phyloP scores from a whole-genome alignment of 2,113 vertebrate genomes.

The Promerops cafer region DNA sequence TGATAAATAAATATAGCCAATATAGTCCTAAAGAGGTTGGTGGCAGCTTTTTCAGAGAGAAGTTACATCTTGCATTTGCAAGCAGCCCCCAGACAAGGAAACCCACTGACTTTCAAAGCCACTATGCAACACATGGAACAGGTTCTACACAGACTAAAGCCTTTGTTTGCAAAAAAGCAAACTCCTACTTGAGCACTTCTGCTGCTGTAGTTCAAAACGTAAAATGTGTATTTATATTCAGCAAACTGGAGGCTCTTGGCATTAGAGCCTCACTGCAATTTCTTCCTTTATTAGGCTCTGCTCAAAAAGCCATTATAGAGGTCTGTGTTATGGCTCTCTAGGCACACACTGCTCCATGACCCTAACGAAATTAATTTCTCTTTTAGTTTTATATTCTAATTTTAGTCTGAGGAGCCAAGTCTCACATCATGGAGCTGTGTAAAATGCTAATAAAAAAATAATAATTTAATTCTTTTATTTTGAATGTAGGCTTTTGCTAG shows the following conservation, averaged over 20 bases:
- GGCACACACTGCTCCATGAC: neutral
- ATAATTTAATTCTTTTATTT: neutral
- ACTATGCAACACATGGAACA: neutral
- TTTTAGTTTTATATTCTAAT: neutral
- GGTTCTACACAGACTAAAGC: neutral
- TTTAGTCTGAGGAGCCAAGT: neutral
- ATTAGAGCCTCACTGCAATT: neutral
- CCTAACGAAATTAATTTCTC: neutral
- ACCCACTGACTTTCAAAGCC: neutral
- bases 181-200: neutral
- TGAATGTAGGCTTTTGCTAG: neutral
- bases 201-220: neutral
- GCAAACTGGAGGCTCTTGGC: neutral
- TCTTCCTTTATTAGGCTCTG: conserved; percentile 14
- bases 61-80: neutral
- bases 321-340: neutral
- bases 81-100: neutral
- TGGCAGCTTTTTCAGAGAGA: neutral
- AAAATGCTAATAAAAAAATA: neutral
- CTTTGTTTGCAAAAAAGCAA: neutral
- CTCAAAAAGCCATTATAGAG: neutral
- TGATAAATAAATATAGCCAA: neutral
- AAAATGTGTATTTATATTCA: neutral
- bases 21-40: neutral
- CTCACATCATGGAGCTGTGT: neutral